Base-by-base conservation (phyloP, 2,113 vertebrate species). In the Phyllostomus hastatus region DNA sequence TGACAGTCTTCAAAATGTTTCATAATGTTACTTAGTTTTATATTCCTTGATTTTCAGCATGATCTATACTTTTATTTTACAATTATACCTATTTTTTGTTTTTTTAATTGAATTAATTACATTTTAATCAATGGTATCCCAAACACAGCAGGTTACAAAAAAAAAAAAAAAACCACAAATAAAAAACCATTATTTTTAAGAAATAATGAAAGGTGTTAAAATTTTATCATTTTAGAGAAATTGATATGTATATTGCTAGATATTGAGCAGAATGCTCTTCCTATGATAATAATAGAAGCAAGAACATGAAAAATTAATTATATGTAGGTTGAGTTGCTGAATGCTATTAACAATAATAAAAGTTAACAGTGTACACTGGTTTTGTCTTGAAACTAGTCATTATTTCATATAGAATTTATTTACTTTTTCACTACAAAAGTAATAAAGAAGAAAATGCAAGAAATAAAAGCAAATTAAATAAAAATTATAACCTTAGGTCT, bases 11-110 rank as follows among this genome's bases (percentile, higher is more conserved):
- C 57, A 84, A 84, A 82, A 88, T 10, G 14, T 59, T 43, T 19
- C 43, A 35, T 46, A 10, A 38, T 81, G 16, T 80, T 91, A 61
- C 11, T 35, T 59, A n/a, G 3, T 92, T 87, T 75, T 90, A 28
- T 82, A n/a, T 72, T 95, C n/a, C 54, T 35, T 92, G 12, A 67
- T 83, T 96, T 90, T 90, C 43, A 91, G 31, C 14, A 50, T 41
- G 26, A 33, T 80, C 14, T 75, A 12, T 86, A 73, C 41, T n/a
- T 92, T 41, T 16, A 79, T 54, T 67, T 8, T 67, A 38, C 15
- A 67, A 33, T 69, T 72, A 76, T 48, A 50, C 0, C 9, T 88
- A 43, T 16, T 88, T 4, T 83, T 87, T 54, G 7, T 38, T 70
- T 88, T 91, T 92, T 33, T 8, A 82, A 82, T 38, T 93, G 31